Percentiles rank a stretch among this genome's conserved stretches.
Evolutionary conservation across 2,113 vertebrate genomes (phyloP).

Genomic region (Erythrocebus patas): DNA sequence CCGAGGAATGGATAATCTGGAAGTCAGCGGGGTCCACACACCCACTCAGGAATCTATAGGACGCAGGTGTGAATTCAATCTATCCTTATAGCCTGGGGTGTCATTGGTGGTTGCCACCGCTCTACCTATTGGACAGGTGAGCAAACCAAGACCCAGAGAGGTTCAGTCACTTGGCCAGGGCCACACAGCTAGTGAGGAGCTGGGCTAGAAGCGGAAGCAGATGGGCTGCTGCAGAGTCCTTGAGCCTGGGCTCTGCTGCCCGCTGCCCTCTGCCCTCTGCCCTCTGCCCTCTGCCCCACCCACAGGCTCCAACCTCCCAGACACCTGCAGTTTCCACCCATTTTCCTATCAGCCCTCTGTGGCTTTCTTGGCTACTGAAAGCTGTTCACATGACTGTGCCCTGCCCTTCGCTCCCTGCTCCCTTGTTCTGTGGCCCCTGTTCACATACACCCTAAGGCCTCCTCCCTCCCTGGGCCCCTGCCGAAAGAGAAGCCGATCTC

Average conservation of each 20-base stretch:
- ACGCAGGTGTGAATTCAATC: background rate
- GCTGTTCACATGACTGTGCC: accelerated
- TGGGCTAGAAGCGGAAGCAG: background rate
- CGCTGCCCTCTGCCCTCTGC: too few species aligned
- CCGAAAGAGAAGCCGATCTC: background rate
- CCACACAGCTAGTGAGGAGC: background rate
- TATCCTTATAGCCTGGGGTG: background rate
- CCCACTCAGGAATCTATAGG: background rate
- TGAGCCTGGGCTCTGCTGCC: background rate
- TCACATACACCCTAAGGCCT: background rate
- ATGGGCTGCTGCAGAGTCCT: background rate
- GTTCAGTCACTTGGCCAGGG: background rate
- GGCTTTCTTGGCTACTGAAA: background rate
- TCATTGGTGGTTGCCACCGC: too few species aligned
- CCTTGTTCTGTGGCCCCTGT: background rate
- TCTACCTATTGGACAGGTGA: background rate
- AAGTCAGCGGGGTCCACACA: background rate
- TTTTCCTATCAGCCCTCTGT: background rate
- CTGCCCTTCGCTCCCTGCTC: background rate
- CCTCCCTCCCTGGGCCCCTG: background rate
- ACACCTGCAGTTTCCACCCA: background rate
- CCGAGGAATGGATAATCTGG: background rate
- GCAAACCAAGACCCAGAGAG: background rate
- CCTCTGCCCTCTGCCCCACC: background rate
- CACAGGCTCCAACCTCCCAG: background rate